A percentile compares a stretch with the other conserved stretches of the same genome.
Evolutionary conservation across 2,888 invertebrate genomes (phyloP).

Genomic region (Venusia cambrica): DNA sequence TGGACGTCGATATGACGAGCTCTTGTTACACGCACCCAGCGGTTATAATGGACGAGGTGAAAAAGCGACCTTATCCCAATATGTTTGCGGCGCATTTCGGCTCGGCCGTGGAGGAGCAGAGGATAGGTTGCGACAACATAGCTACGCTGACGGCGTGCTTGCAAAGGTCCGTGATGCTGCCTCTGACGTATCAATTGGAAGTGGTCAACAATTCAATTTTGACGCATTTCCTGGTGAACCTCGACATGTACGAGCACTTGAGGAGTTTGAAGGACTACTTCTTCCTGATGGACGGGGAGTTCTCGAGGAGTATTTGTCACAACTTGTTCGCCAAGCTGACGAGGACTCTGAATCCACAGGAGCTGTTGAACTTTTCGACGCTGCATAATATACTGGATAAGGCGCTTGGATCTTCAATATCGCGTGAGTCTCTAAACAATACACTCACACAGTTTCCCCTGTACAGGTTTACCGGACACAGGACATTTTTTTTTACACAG

Average conservation of each 20-base stretch:
- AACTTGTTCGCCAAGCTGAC: constrained; percentile 85
- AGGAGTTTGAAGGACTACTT: constrained; percentile 88
- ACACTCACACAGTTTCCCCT: too few relatives aligned
- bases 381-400: constrained; percentile 85
- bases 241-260: constrained; percentile 86
- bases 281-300: constrained; percentile 90
- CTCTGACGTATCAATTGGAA: constrained; percentile 84
- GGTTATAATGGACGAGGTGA: constrained; percentile 63
- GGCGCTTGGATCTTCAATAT: constrained; percentile 85
- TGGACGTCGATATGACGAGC: constrained; percentile 45
- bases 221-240: constrained; percentile 84
- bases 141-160: constrained; percentile 81
- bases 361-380: constrained; percentile 85
- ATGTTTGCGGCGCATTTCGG: constrained; percentile 56
- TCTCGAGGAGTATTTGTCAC: constrained; percentile 86
- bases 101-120: constrained; percentile 45
- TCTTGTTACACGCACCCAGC: constrained; percentile 66
- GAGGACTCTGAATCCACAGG: constrained; percentile 83
- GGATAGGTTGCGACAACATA: constrained; percentile 60
- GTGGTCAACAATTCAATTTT: constrained; percentile 87
- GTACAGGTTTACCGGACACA: too few relatives aligned
- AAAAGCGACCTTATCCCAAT: constrained; percentile 64
- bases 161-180: constrained; percentile 85
- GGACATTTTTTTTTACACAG: too few relatives aligned
- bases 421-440: constrained; percentile 78